A percentile compares a stretch with the other conserved stretches of the same genome.
Conservation (phyloP, 1,140 invertebrate genomes). For the Pectinophora gossypiella region DNA sequence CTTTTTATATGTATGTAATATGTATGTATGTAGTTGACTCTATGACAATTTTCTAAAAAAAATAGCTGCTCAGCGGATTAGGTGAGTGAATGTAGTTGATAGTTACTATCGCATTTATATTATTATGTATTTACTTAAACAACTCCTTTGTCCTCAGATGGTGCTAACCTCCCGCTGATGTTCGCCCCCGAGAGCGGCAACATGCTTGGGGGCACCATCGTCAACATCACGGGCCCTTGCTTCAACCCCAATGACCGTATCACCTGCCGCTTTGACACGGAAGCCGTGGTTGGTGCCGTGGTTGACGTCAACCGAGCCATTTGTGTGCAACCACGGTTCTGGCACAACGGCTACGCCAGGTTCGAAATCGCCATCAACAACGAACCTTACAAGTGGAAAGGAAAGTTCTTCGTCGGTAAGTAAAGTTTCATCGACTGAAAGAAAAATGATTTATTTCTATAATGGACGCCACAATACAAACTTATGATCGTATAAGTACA, state of each 20-base stretch:
- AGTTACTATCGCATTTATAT: too few relatives aligned
- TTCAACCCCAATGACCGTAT: constrained; percentile 82
- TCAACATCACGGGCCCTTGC: constrained; percentile 97
- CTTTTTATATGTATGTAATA: too few relatives aligned
- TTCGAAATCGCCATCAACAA: constrained; percentile 91
- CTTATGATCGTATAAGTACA: too few relatives aligned
- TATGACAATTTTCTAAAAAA: neutral
- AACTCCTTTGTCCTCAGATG: constrained; percentile 76
- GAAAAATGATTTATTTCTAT: too few relatives aligned
- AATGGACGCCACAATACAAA: too few relatives aligned
- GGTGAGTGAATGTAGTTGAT: too few relatives aligned
- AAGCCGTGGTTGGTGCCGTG: constrained; percentile 83
- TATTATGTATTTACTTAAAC: neutral
- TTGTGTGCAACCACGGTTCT: constrained; percentile 92
- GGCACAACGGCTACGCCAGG: constrained; percentile 92
- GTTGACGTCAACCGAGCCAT: constrained; percentile 89
- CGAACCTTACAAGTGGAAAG: constrained; percentile 92
- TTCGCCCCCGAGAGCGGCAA: constrained; percentile 96
- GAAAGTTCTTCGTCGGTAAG: constrained; percentile 93
- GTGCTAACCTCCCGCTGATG: constrained; percentile 85
- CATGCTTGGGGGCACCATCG: constrained; percentile 95
- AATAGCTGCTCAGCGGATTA: too few relatives aligned
- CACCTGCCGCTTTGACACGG: constrained; percentile 87
- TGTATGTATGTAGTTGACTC: too few relatives aligned
- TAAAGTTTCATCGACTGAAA: too few relatives aligned